Evolutionary conservation across 2,113 vertebrate genomes (phyloP).

Genomic region (Euleptes europaea): DNA sequence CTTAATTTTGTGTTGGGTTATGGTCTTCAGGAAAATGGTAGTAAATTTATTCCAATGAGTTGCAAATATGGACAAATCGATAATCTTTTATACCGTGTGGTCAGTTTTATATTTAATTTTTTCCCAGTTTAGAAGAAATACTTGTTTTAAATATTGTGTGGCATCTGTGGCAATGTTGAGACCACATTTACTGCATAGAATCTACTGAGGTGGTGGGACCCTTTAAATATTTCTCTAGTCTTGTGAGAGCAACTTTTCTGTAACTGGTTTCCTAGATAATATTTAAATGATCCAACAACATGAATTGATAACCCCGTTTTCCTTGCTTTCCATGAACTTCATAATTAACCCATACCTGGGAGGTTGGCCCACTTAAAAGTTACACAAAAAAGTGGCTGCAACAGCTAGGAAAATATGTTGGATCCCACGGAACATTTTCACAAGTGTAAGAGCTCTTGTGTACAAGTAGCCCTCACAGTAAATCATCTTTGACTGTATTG

Average conservation of each 20-base stretch:
- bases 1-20: not conserved
- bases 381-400: not conserved
- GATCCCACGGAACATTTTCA: too few species aligned
- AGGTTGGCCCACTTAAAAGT: not conserved
- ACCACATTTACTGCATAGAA: not conserved
- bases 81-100: not conserved
- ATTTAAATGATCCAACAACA: not conserved
- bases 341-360: not conserved
- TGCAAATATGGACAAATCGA: not conserved
- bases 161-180: not conserved
- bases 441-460: too few species aligned
- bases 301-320: not conserved
- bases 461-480: too few species aligned
- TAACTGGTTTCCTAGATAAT: not conserved
- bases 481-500: too few species aligned
- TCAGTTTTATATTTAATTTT: not conserved
- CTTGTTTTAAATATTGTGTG: not conserved
- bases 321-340: not conserved
- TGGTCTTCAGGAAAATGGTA: not conserved
- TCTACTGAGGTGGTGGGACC: not conserved
- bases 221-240: not conserved
- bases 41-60: rapidly evolving
- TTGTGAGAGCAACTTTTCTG: too few species aligned
- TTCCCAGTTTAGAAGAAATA: not conserved
- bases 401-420: not conserved